Percentiles rank a stretch among this genome's conserved stretches.
Evolutionary conservation across 1,140 invertebrate species (phyloP).

Genomic region (Aphelenchoides besseyi): DNA sequence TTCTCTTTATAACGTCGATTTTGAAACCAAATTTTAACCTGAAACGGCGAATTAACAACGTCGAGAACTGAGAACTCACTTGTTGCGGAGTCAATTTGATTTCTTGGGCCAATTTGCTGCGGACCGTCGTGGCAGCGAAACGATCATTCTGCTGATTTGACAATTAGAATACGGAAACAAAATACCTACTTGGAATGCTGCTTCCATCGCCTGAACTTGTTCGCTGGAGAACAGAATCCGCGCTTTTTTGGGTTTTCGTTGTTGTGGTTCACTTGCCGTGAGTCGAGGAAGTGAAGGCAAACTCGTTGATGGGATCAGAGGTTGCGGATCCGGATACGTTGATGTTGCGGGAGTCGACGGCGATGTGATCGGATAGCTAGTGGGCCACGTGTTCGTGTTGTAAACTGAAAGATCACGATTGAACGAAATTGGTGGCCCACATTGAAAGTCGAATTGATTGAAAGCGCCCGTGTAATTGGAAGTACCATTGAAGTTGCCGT

Average conservation of each 20-base stretch:
- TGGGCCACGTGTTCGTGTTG: neutral
- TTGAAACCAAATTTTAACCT: neutral
- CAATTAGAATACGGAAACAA: too few relatives aligned
- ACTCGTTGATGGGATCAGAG: neutral
- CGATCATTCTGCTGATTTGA: neutral
- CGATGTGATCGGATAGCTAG: neutral
- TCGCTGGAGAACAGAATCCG: neutral
- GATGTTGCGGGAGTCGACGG: neutral
- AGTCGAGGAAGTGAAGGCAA: too few relatives aligned
- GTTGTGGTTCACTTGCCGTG: neutral
- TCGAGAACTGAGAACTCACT: neutral
- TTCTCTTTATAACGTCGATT: neutral
- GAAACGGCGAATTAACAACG: neutral
- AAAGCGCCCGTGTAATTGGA: neutral
- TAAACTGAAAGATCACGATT: neutral
- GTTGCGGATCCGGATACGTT: too few relatives aligned
- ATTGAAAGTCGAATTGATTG: neutral
- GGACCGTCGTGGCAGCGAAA: neutral
- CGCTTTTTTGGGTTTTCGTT: neutral
- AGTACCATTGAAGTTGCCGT: neutral
- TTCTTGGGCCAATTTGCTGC: neutral
- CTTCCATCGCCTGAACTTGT: neutral
- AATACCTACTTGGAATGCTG: neutral
- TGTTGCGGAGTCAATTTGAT: neutral
- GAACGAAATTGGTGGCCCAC: neutral